Conservation (phyloP, 2,797 vertebrate genomes). For the Otus scops region DNA sequence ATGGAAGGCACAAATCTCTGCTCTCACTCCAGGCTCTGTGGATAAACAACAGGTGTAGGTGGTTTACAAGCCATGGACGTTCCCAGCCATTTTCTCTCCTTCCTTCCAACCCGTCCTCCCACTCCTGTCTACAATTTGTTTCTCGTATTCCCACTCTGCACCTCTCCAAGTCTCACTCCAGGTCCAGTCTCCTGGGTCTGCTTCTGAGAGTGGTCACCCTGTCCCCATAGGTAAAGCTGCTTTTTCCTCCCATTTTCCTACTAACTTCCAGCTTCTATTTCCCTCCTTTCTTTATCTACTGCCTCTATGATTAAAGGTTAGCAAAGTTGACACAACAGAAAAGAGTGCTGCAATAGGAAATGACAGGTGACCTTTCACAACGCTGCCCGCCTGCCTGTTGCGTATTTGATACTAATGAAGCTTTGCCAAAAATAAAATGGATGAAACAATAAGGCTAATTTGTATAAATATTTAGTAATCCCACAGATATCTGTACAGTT, state of each 20-base stretch:
- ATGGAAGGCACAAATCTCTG: not conserved
- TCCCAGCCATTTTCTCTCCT: not conserved
- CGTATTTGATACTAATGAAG: slow-evolving; percentile 17
- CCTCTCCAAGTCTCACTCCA: not conserved
- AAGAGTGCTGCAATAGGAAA: not conserved
- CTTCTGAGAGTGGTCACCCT: not conserved
- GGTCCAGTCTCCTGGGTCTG: not conserved
- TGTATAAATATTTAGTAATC: slow-evolving; percentile 18
- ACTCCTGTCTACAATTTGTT: not conserved
- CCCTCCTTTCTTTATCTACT: not conserved
- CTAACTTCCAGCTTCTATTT: not conserved
- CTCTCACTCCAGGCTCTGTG: not conserved
- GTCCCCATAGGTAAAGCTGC: accelerated
- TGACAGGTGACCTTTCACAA: slow-evolving; percentile 39
- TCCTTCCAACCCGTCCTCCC: not conserved
- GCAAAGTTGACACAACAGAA: not conserved
- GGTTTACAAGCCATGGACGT: not conserved
- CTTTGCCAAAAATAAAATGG: not conserved
- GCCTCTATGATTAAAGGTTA: slow-evolving; percentile 17
- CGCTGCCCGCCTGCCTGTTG: not conserved
- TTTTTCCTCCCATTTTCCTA: not conserved
- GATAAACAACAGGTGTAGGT: not conserved
- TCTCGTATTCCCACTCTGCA: not conserved
- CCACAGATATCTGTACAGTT: not conserved
- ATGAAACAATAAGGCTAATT: not conserved